These are phyloP conservation scores for Pionites leucogaster DNA, from an alignment of 2,113 vertebrate species.

Conservation along the genomic window DNA sequence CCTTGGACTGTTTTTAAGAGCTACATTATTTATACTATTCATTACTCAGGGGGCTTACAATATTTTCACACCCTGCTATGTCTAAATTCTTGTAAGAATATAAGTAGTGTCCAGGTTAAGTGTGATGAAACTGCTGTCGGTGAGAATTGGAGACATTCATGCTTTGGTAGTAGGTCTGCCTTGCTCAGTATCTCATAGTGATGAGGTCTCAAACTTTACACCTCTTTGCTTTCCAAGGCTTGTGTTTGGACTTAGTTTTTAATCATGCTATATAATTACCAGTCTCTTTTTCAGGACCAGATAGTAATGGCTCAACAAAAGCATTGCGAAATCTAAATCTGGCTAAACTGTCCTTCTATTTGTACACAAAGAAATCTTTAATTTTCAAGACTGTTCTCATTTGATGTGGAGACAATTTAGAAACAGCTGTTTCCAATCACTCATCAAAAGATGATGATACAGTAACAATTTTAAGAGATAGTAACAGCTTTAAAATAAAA, in stretches of 20 bases:
- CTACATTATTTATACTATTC: not conserved
- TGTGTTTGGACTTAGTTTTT: not conserved
- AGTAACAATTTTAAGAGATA: not conserved
- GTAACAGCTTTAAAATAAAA: not conserved
- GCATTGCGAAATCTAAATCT: not conserved
- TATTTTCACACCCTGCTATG: not conserved
- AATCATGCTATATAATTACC: not conserved
- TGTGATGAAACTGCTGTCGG: not conserved
- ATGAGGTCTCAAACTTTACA: not conserved
- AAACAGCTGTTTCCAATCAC: not conserved
- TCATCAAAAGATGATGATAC: not conserved
- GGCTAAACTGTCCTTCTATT: not conserved
- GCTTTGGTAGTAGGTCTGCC: not conserved
- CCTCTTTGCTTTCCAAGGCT: not conserved
- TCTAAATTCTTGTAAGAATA: not conserved
- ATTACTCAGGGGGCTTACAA: not conserved
- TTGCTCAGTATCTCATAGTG: not conserved
- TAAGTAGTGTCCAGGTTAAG: not conserved
- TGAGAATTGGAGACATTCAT: not conserved
- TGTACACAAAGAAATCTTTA: not conserved
- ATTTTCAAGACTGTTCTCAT: not conserved
- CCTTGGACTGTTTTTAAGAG: not conserved
- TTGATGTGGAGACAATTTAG: not conserved
- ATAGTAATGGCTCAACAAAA: not conserved
- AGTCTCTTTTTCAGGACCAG: not conserved